These are phyloP conservation scores for Conchocele bisecta DNA, from an alignment of 2,888 invertebrate genomes.

Conservation along the genomic window DNA sequence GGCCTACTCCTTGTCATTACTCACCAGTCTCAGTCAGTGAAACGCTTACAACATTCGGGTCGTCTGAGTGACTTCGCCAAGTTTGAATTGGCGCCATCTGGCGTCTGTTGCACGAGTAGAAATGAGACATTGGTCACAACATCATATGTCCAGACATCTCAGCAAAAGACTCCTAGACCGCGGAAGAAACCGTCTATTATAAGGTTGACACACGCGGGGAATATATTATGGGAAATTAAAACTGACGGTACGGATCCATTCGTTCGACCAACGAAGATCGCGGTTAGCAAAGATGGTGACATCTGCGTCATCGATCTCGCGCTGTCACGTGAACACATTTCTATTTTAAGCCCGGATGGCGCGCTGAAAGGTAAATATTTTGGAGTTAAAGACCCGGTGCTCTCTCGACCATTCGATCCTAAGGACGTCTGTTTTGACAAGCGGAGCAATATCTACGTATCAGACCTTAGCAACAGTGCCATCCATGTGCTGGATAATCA, in stretches of 20 bases:
- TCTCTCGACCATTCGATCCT: constrained; percentile 42
- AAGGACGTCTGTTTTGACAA: constrained; percentile 49
- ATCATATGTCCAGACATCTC: constrained; percentile 43
- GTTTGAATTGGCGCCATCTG: constrained; percentile 40
- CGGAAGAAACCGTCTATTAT: constrained; percentile 32
- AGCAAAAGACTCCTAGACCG: constrained; percentile 47
- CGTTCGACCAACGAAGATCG: constrained; percentile 36
- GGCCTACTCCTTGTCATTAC: constrained; percentile 32
- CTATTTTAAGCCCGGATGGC: constrained; percentile 47
- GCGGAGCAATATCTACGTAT: constrained; percentile 39
- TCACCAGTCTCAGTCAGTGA: constrained; percentile 38
- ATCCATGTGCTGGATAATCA: constrained; percentile 48
- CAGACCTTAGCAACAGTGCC: constrained; percentile 50
- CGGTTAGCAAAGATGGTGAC: constrained; percentile 43
- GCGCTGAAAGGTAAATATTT: constrained; percentile 45
- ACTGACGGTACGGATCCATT: constrained; percentile 46
- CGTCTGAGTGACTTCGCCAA: constrained; percentile 32
- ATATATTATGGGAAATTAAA: constrained; percentile 46
- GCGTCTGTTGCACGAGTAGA: constrained; percentile 44
- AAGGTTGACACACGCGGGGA: constrained; percentile 37
- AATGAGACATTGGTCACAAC: constrained; percentile 49
- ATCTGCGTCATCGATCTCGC: constrained; percentile 51
- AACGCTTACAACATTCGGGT: constrained; percentile 21
- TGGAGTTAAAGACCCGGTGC: constrained; percentile 38
- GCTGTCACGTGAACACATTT: constrained; percentile 36